Evolutionary conservation across 2,113 vertebrate genomes (phyloP).

Genomic region (Tachuris rubrigastra): DNA sequence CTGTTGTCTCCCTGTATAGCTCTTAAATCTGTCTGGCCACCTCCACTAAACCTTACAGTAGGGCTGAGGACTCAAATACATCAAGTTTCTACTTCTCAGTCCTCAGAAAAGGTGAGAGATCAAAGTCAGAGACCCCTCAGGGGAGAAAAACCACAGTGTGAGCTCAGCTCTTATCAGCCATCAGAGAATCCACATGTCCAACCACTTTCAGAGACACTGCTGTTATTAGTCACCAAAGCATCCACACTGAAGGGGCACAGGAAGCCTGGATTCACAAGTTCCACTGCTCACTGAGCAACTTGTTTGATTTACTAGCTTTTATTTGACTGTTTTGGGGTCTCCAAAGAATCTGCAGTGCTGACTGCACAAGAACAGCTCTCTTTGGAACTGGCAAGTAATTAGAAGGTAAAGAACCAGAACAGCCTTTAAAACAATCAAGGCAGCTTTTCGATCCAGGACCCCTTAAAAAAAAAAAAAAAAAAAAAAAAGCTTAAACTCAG

Average conservation of each 20-base stretch:
- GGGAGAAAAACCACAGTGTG: background rate
- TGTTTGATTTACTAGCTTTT: conserved; percentile 24
- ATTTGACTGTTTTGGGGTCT: background rate
- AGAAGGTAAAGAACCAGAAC: conserved; percentile 55
- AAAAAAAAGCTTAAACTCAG: background rate
- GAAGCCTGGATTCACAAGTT: conserved; percentile 8
- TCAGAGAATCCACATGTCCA: background rate
- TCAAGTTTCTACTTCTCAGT: background rate
- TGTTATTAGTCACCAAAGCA: conserved; percentile 14
- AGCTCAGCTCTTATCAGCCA: conserved; percentile 24
- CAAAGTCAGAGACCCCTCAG: background rate
- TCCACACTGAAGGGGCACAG: background rate
- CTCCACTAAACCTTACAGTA: background rate
- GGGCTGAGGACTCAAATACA: background rate
- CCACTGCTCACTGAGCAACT: background rate
- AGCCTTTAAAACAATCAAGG: conserved; percentile 16
- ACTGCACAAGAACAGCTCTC: background rate
- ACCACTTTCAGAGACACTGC: background rate
- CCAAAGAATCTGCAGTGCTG: conserved; percentile 12
- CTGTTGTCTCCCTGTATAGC: background rate
- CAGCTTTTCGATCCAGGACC: conserved; percentile 11
- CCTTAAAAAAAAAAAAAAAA: background rate
- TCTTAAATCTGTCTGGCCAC: background rate
- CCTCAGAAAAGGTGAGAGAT: background rate
- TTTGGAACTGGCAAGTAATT: conserved; percentile 9